Base-by-base conservation (phyloP, 2,888 invertebrate genomes). In the Drosophila anomelani region DNA sequence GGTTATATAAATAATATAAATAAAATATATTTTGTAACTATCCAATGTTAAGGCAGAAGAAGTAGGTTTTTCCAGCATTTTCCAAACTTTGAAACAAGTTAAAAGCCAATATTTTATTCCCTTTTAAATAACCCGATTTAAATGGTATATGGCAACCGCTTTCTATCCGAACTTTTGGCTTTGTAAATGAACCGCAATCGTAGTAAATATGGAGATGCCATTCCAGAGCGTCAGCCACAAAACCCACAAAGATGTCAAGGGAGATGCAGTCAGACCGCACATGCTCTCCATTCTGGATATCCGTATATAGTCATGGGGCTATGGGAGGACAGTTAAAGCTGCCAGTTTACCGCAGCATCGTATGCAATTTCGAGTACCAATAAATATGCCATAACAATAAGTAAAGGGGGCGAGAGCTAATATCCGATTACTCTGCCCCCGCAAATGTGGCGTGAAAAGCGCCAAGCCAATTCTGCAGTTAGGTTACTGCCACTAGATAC, bases 321-420 rank as follows among this genome's bases (percentile, higher is more conserved):
- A 20, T 15, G 44, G 46, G 46, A 9, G 62, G 13, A 49, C 66
- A 53, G 58, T 78, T 69, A 47, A 85, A 67, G 67, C 78, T 63
- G 57, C 63, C 59, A 51, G 80, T 56, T 60, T 23, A 66, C 72
- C 75, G 54, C 58, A 69, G 62, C 62, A 68, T 72, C 72, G 79
- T 20, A 23, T 75, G 70, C 88, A 81, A 67, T 81, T 87, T 56
- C 63, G 79, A 88, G 56, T 84, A 26, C 57, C 87, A 75, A 81
- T 89, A 85, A 85, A 87, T 85, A 85, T 85, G 85, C 79, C 79
- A 85, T 82, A 88, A 89, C 88, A 85, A 85, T 89, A 82, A 88
- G 69, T 60, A 77, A 77, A 26, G 26, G 62, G 53, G 64, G 53
- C 75, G 71, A 75, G 78, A 75, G 77, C 85, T 85, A 89, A 85